Base-by-base conservation (phyloP, 2,797 vertebrate genomes). In the Telmatherina bonti region DNA sequence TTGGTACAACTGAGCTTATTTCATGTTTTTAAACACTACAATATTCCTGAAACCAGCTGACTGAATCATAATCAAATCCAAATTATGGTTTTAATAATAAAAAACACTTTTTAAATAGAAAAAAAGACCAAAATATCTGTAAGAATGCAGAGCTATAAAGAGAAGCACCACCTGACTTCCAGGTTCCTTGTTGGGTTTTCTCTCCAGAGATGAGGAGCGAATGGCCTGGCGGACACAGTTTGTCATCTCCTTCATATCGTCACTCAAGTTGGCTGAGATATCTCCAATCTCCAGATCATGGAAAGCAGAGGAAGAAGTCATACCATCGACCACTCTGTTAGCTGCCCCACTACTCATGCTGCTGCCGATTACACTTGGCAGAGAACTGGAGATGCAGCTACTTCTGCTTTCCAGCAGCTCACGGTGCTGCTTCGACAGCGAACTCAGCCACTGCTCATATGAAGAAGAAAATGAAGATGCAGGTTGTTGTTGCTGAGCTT, bases 211-310 rank as follows among this genome's bases (percentile, higher is more conserved):
- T 78, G 96, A 96, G 0, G 97, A 98, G 83, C 98, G 96, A 76
- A 99, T 98, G 84, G 97, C 98, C 82, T 99, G 97, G 54, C 98
- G 95, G 73, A 99, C 96, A 0, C 97, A 99, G 89, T 99, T 99
- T 85, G 98, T 99, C 93, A 99, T 99, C 93, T 99, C 98, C 91
- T 99, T 99, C 98, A 99, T 99, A 91, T 99, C 98, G 0, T 99
- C 98, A 0, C 98, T 99, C 86, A 99, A 94, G 87, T 99, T 99
- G 72, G 97, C 97, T 0, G 97, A 97, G 74, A 99, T 99, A 88
- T 99, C 97, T 10, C 97, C 93, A 0, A 93, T 92, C 60, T 88
- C 87, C 54, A 93, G 85, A 91, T 74, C 91, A 0, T 94, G 96
- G 91, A 97, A 94, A 0, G 96, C 67, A 0, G 94, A 85, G 0